A percentile compares a stretch with the other conserved stretches of the same genome.
Evolutionary conservation across 2,113 vertebrate genomes (phyloP).

Genomic region (Gallinago jamesoni): DNA sequence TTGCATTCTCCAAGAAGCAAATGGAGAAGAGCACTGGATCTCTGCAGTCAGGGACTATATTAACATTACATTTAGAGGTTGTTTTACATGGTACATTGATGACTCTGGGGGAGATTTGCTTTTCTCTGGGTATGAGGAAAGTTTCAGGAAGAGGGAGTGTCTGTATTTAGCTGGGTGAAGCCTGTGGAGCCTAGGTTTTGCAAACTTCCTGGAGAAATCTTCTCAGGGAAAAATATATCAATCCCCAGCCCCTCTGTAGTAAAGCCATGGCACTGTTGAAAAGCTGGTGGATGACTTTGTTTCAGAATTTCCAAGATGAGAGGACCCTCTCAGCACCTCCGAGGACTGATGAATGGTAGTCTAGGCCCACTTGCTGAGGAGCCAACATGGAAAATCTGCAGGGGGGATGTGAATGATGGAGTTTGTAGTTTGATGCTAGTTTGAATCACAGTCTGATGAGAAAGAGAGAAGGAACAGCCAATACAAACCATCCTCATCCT

Average conservation of each 20-base stretch:
- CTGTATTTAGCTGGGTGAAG: background rate
- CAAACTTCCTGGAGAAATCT: conserved; percentile 21
- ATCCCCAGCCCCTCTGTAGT: background rate
- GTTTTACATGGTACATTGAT: background rate
- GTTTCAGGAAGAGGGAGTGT: background rate
- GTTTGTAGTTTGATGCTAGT: conserved; percentile 1
- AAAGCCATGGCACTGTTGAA: conserved; percentile 12
- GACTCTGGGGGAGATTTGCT: background rate
- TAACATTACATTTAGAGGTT: background rate
- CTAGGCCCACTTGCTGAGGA: conserved; percentile 37
- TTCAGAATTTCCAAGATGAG: conserved; percentile 64
- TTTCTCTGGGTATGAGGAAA: background rate
- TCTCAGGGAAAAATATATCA: conserved; percentile 16
- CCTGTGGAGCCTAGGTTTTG: background rate
- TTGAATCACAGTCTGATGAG: conserved; percentile 65
- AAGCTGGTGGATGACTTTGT: conserved; percentile 25
- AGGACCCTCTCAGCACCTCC: conserved; percentile 43
- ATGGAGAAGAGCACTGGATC: background rate
- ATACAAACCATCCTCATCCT: conserved; percentile 63
- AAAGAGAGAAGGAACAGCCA: conserved; percentile 68
- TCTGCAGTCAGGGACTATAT: background rate
- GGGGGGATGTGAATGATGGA: conserved; percentile 47
- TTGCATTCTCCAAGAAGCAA: background rate
- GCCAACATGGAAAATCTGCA: conserved; percentile 71
- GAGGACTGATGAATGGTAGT: conserved; percentile 55